Evolutionary conservation across 2,888 invertebrate genomes (phyloP), one percentile per base, ranked within the genome.

Genomic region (Athalia rosae): DNA sequence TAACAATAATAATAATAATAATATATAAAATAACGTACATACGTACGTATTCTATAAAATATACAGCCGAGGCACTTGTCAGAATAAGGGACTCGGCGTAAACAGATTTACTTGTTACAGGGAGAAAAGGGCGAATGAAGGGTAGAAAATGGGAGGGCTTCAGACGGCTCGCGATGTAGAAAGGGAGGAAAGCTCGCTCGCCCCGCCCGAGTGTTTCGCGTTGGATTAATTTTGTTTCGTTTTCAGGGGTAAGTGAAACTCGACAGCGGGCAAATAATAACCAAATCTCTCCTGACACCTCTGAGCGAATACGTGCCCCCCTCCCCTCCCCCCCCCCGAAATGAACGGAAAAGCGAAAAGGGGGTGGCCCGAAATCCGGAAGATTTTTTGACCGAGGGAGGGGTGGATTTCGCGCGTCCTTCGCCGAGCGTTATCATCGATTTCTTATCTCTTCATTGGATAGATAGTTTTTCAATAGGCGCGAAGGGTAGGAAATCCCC

Each of bases 251-350:
- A 71, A 71, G 71, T 71, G 71, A 71, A 71, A 58, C 71, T 71
- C 71, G 71, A 71, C 71, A 71, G 71, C 43, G 56, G 71, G 71
- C 71, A 71, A 71, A 71, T 71, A 58, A 71, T 71, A 58, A 58
- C 56, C n/a, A 58, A 58, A 71, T 71, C 43, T 50, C 50, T 58
- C 56, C 71, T 58, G 71, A 71, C 71, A 71, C 71, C 56, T 71
- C 41, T 53, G 48, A 9, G 9, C 53, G 53, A 11, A 8, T 45
- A 71, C 67, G 67, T 67, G 67, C 50, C 41, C 15, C n/a, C n/a
- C n/a, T n/a, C n/a, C n/a, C n/a, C n/a, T n/a, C n/a, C n/a, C n/a
- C n/a, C n/a, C n/a, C n/a, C n/a, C n/a, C n/a, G 50, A 67, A 53
- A 28, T 2, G 2, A 28, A 28, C 28, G 28, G 28, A 28, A 28